phyloP scores from a whole-genome alignment of 2,113 vertebrate species.

The Pteronura brasiliensis region DNA sequence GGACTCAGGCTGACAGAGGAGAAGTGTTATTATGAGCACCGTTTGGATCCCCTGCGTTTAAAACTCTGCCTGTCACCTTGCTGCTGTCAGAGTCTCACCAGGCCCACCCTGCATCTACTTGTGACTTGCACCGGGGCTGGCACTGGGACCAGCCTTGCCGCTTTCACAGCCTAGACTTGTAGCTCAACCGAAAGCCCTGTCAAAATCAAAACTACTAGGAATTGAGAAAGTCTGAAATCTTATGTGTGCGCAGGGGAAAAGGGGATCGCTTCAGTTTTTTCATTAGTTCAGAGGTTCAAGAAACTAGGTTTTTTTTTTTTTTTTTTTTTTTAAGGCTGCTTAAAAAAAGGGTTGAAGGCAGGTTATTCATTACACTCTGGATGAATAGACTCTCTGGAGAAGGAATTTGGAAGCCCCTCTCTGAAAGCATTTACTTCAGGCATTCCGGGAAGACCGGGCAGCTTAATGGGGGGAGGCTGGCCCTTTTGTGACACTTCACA shows the following conservation, averaged over 20 bases:
- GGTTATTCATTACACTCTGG: background rate
- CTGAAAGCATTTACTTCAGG: background rate
- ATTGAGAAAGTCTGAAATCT: background rate
- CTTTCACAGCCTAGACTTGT: background rate
- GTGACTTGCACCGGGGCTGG: background rate
- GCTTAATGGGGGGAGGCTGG: background rate
- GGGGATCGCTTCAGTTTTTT: background rate
- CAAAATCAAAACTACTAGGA: background rate
- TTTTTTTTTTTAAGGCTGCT: background rate
- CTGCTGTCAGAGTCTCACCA: background rate
- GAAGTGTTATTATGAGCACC: rapidly evolving
- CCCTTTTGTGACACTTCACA: background rate
- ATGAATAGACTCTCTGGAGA: background rate
- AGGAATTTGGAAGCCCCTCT: background rate
- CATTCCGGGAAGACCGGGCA: background rate
- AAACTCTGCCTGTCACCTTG: background rate
- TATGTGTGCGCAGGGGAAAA: background rate
- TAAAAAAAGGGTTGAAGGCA: background rate
- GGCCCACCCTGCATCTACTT: background rate
- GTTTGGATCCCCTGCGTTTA: background rate
- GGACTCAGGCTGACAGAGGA: background rate
- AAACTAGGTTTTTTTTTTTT: background rate
- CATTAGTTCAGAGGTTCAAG: background rate
- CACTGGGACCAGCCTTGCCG: background rate
- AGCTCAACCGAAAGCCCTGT: background rate